A percentile compares a stretch with the other conserved stretches of the same genome.
These are phyloP conservation scores for Lasioglossum baleicum DNA, from an alignment of 1,140 invertebrate genomes.

Conservation along the genomic window DNA sequence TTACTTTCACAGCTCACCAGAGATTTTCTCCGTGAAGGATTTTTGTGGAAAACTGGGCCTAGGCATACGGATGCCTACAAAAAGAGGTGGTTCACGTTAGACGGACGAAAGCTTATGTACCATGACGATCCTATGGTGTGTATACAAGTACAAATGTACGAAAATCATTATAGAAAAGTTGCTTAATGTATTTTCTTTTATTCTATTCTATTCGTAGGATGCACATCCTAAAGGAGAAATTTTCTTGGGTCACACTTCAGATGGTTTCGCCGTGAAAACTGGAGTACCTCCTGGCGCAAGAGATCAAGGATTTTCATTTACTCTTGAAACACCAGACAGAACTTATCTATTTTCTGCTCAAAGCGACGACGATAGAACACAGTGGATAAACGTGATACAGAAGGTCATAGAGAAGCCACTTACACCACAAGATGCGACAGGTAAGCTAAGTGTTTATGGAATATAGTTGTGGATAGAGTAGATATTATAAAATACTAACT, in stretches of 20 bases:
- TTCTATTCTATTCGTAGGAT: slow-evolving; percentile 78
- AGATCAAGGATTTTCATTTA: slow-evolving; percentile 90
- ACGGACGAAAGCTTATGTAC: slow-evolving; percentile 94
- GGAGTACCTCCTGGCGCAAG: slow-evolving; percentile 85
- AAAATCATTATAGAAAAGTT: background rate
- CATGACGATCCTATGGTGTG: slow-evolving; percentile 89
- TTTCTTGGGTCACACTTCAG: slow-evolving; percentile 88
- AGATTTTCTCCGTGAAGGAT: slow-evolving; percentile 92
- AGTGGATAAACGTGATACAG: slow-evolving; percentile 90
- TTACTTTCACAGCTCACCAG: slow-evolving; percentile 86
- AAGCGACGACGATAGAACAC: slow-evolving; percentile 86
- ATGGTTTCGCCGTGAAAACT: slow-evolving; percentile 86
- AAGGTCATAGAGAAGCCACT: slow-evolving; percentile 88
- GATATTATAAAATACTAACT: too few species aligned
- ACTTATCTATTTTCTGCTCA: slow-evolving; percentile 91
- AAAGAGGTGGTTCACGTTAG: slow-evolving; percentile 93
- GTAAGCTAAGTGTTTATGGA: slow-evolving; percentile 84
- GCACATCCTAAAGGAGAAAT: slow-evolving; percentile 95
- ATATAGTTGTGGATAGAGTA: background rate
- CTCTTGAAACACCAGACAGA: slow-evolving; percentile 90
- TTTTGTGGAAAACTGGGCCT: slow-evolving; percentile 94
- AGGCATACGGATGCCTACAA: slow-evolving; percentile 88
- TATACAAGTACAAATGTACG: slow-evolving; percentile 6
- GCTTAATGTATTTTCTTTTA: slow-evolving; percentile 14
- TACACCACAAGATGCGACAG: slow-evolving; percentile 88